These are phyloP conservation scores for Macropus fuliginosus DNA, from an alignment of 2,797 vertebrate genomes.

Conservation along the genomic window DNA sequence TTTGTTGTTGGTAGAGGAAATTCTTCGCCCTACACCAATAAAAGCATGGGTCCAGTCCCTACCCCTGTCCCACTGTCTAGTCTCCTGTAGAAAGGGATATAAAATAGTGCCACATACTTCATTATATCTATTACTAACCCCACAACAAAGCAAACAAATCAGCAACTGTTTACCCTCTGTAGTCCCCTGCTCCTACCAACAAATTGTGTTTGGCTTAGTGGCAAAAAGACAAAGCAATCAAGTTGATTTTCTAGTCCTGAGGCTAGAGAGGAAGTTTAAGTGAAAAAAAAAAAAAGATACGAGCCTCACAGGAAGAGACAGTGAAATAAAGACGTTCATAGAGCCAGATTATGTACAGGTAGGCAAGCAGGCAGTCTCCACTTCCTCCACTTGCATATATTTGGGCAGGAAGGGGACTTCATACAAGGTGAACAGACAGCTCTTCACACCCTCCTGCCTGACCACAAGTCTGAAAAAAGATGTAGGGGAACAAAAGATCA, in stretches of 20 bases:
- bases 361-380: not conserved
- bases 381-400: not conserved
- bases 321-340: not conserved
- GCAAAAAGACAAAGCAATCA: not conserved
- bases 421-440: not conserved
- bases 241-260: not conserved
- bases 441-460: not conserved
- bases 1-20: conserved; percentile 8
- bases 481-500: not conserved
- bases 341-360: not conserved
- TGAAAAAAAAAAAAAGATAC: not conserved
- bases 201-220: not conserved
- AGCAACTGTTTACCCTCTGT: not conserved
- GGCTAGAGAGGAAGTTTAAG: not conserved
- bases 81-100: not conserved
- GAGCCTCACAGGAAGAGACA: not conserved
- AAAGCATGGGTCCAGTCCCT: not conserved
- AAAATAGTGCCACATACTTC: not conserved
- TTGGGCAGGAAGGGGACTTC: not conserved
- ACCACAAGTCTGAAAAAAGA: not conserved
- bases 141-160: not conserved
- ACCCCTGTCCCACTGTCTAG: not conserved
- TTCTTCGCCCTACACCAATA: not conserved
- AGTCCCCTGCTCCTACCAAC: not conserved
- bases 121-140: not conserved